Percentiles rank a stretch among this genome's conserved stretches.
These are phyloP conservation scores for Craniophora ligustri DNA, from an alignment of 2,888 invertebrate genomes.

Conservation along the genomic window DNA sequence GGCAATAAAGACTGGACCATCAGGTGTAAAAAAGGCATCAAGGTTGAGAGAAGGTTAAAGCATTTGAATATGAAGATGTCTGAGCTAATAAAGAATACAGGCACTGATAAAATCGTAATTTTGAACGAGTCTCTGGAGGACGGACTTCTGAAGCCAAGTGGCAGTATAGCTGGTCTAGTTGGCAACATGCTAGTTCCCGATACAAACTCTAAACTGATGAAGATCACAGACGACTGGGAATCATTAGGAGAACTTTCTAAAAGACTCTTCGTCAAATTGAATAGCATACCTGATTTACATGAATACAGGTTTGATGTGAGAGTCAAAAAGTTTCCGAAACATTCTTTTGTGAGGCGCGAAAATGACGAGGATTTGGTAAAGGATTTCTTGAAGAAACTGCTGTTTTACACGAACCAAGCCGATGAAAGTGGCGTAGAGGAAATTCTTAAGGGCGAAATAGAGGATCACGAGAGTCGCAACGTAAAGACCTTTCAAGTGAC, in stretches of 20 bases:
- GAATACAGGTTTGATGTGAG: conserved; percentile 22
- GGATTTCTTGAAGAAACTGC: conserved; percentile 25
- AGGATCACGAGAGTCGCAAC: neutral
- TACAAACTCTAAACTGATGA: conserved; percentile 10
- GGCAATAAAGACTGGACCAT: conserved; percentile 39
- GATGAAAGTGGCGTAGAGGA: conserved; percentile 18
- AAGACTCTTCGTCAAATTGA: conserved; percentile 9
- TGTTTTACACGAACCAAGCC: conserved; percentile 33
- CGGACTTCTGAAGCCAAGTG: conserved; percentile 13
- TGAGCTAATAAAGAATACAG: conserved; percentile 15
- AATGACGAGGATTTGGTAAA: conserved; percentile 13
- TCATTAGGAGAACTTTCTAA: conserved; percentile 7
- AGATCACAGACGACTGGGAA: conserved; percentile 8
- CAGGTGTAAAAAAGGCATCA: conserved; percentile 9
- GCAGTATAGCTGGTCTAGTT: conserved; percentile 23
- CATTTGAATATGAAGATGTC: conserved; percentile 10
- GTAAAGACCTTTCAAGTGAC: conserved; percentile 3
- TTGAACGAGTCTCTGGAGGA: conserved; percentile 17
- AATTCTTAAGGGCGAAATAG: conserved; percentile 26
- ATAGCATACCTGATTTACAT: conserved; percentile 10
- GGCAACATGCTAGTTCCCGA: conserved; percentile 29
- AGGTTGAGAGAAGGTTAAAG: conserved; percentile 21
- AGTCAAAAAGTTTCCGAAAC: conserved; percentile 12
- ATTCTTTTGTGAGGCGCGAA: neutral
- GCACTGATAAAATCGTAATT: conserved; percentile 5